Evolutionary conservation across 2,888 invertebrate genomes (phyloP), one percentile per base, ranked within the genome.

Genomic region (Ethmia dodecea): DNA sequence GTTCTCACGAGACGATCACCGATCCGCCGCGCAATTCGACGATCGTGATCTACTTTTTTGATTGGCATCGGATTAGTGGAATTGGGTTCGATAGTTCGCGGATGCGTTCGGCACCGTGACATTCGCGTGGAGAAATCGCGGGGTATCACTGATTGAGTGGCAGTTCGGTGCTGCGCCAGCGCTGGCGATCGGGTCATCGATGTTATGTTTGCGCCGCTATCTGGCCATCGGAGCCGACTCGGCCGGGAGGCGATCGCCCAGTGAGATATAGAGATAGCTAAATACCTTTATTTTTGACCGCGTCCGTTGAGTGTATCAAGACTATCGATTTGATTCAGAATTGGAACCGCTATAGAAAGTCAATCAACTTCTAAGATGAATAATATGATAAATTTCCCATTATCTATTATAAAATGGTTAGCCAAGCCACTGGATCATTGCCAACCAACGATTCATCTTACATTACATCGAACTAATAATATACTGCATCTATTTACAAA

Each of bases 1-100:
- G 75, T 83, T 86, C 84, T 83, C 84, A 86, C 81, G 83, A 75
- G 72, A 70, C 66, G 60, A 67, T 60, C 75, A 57, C 62, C 62
- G 72, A 70, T 68, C 63, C 66, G 66, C 60, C 50, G 56, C 53
- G 65, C 71, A 64, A 69, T 71, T 72, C 71, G 71, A 65, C 73
- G 68, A 78, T 81, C 76, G 62, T 75, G 79, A 75, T 80, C 86
- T 74, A 84, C 76, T 80, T 81, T 71, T 69, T 63, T 74, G 83
- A 84, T 86, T 83, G 75, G 78, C 65, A 60, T 71, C 77, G 74
- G 76, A 76, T 84, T 76, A 71, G 61, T 68, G 60, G 66, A 80
- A 81, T 77, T 75, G 61, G 75, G 68, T 60, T 73, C 55, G 53
- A 54, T 55, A 59, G 62, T 61, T 63, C 52, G 61, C 56, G 58